A percentile compares a stretch with the other conserved stretches of the same genome.
Evolutionary conservation across 1,140 invertebrate species (phyloP).

Genomic region (Diuraphis noxia): DNA sequence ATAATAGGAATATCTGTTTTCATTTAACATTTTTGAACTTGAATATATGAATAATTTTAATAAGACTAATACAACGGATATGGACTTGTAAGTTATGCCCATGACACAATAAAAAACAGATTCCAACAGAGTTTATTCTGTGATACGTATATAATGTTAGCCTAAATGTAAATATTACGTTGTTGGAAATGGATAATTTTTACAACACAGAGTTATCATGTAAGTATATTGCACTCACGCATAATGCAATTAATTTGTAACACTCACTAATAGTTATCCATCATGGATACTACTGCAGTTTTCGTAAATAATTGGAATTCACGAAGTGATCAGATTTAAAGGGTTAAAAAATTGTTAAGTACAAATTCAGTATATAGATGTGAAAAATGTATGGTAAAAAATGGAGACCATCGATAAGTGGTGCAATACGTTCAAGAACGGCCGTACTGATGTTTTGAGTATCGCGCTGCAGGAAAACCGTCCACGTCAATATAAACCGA

Average conservation of each 20-base stretch:
- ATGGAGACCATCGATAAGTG: too few species aligned
- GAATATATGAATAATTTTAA: background rate
- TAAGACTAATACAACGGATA: background rate
- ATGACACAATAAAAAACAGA: background rate
- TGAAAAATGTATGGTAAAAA: too few species aligned
- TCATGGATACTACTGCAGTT: too few species aligned
- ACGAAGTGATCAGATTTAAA: too few species aligned
- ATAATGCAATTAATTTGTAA: background rate
- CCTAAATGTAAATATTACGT: background rate
- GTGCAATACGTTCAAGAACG: too few species aligned
- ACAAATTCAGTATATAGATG: too few species aligned
- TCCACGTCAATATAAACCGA: too few species aligned
- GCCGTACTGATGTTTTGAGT: too few species aligned
- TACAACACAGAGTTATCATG: background rate
- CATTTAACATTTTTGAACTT: background rate
- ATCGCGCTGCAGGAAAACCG: too few species aligned
- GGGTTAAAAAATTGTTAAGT: too few species aligned
- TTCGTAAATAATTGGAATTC: too few species aligned
- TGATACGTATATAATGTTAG: background rate
- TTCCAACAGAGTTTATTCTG: background rate
- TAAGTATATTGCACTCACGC: background rate
- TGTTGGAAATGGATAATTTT: background rate
- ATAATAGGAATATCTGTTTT: background rate
- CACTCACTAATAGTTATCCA: background rate
- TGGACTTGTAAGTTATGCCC: background rate